A percentile compares a stretch with the other conserved stretches of the same genome.
These are phyloP conservation scores for Rynchops niger DNA, from an alignment of 2,113 vertebrate genomes.

Conservation along the genomic window DNA sequence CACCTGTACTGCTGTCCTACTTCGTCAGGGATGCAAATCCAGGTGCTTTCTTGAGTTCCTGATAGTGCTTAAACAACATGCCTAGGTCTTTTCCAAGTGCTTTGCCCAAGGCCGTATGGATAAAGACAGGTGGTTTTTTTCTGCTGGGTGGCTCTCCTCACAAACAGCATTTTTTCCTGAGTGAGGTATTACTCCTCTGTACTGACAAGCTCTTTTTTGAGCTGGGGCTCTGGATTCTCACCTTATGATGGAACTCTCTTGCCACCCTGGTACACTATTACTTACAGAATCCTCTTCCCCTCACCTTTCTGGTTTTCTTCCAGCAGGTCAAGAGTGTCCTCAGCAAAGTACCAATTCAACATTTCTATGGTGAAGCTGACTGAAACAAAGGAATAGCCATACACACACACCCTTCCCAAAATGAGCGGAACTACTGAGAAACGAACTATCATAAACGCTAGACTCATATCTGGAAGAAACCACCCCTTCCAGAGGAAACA, in stretches of 20 bases:
- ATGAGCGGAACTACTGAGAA: neutral
- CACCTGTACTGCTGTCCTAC: neutral
- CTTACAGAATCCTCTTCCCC: neutral
- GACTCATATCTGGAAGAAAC: neutral
- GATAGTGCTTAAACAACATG: accelerated
- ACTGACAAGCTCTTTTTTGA: neutral
- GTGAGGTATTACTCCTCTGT: neutral
- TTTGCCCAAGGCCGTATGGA: neutral
- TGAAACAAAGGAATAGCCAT: neutral
- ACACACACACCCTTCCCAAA: accelerated
- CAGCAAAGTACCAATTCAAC: neutral
- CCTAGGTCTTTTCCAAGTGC: neutral
- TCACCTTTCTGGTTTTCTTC: neutral
- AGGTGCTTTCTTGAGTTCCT: neutral
- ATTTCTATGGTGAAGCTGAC: neutral
- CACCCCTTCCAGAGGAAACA: neutral
- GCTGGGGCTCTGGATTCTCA: neutral
- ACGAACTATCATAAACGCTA: neutral
- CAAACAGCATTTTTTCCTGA: neutral
- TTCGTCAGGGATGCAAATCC: neutral
- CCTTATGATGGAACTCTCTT: neutral
- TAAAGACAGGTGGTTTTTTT: neutral
- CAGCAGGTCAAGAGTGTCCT: neutral
- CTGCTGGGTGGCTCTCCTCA: neutral
- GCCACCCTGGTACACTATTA: neutral